Conservation (phyloP, 2,113 vertebrate genomes). For the Sula dactylatra region DNA sequence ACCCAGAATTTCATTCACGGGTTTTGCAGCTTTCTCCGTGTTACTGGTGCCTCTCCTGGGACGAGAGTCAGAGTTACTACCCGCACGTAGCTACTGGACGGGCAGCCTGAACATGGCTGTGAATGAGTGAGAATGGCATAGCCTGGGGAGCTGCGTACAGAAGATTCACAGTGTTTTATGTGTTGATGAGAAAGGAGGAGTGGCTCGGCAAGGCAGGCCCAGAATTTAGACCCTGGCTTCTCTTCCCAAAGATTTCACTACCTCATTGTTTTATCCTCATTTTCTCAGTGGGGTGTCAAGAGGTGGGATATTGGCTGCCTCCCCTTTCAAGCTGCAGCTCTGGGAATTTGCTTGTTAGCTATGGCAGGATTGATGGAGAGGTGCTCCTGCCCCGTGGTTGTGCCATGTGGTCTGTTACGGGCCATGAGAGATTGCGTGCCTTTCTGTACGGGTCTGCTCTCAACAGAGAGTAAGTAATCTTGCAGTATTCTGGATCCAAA, state of each 20-base stretch:
- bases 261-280: not conserved
- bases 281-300: not conserved
- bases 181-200: not conserved
- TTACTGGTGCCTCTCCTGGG: not conserved
- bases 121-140: not conserved
- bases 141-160: not conserved
- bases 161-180: not conserved
- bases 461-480: not conserved
- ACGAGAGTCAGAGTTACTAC: not conserved
- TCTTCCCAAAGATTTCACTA: not conserved
- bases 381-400: not conserved
- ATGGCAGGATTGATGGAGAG: not conserved
- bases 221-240: not conserved
- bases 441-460: not conserved
- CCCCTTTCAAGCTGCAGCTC: not conserved
- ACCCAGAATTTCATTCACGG: fast-evolving
- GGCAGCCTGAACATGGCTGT: not conserved
- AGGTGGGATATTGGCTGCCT: not conserved
- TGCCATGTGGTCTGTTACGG: not conserved
- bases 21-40: not conserved
- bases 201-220: not conserved
- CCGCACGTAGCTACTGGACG: not conserved
- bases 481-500: not conserved
- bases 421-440: not conserved
- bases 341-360: not conserved